Percentiles rank a stretch among this genome's conserved stretches.
Evolutionary conservation across 2,113 vertebrate species (phyloP).

Genomic region (Mastomys natalensis): DNA sequence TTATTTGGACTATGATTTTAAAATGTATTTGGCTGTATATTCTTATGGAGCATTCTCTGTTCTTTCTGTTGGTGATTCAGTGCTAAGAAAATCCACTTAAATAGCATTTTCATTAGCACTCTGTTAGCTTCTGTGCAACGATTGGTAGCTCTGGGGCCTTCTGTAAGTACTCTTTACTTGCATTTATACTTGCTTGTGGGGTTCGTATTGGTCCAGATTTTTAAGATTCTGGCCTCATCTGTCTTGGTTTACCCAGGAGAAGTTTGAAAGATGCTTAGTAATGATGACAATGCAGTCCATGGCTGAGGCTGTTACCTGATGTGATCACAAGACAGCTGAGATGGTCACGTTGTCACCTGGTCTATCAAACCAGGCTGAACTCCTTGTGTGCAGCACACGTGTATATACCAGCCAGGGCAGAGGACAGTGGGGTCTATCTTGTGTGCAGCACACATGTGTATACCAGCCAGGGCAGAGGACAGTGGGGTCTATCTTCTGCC

Average conservation of each 20-base stretch:
- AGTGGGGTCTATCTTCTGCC: not conserved
- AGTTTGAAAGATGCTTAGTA: not conserved
- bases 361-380: not conserved
- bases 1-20: constrained; percentile 8
- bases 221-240: constrained; percentile 24
- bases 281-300: not conserved
- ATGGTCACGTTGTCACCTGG: not conserved
- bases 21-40: not conserved
- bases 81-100: constrained; percentile 16
- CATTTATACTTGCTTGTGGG: constrained; percentile 38
- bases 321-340: not conserved
- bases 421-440: not conserved
- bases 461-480: not conserved
- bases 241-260: constrained; percentile 44
- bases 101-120: not conserved
- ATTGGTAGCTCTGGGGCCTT: not conserved
- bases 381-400: not conserved
- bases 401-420: not conserved
- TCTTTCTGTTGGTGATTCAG: not conserved
- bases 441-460: not conserved
- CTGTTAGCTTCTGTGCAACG: not conserved
- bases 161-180: not conserved
- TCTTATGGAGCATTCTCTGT: constrained; percentile 26
- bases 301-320: not conserved
- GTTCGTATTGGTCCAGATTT: constrained; percentile 17